Base-by-base conservation (phyloP, 1,140 invertebrate species). In the Ceratoteleas bidentatus region DNA sequence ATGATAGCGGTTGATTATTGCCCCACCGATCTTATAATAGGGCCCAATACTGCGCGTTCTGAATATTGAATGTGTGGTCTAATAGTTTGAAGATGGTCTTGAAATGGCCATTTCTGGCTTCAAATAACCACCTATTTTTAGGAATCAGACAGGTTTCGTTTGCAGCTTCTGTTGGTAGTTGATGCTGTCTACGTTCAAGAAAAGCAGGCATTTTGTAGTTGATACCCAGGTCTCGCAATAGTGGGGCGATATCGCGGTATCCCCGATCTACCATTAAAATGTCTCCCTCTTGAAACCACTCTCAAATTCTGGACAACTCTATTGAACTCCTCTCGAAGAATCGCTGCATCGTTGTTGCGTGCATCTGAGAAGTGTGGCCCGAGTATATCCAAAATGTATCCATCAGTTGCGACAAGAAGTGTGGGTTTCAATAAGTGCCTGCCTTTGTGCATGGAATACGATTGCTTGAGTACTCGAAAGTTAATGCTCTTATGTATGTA, bases 31-130 rank as follows among this genome's bases (percentile, higher is more conserved):
- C 8, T 52, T 56, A 54, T 72, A 79, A 36, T 50, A 57, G 9
- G 16, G 34, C 0, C 58, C 52, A 11, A 79, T 16, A 54, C 65
- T 49, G 9, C 15, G 47, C 54, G 50, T 70, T 58, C 11, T 72
- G 61, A 15, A 68, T 49, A 33, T 58, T 53, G 8, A 70, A 33
- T 8, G 16, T 52, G 5, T 60, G 16, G 0, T 43, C 66, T 3
- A 79, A 65, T 14, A 72, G 36, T 54, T 79, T 79, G 34, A 60
- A 79, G 0, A 72, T 65, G 8, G 65, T 43, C 50, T 15, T 50
- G n/a, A 79, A 24, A 40, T 79, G 75, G 1, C 66, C 75, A 60
- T 72, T 79, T 45, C 65, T 45, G 16, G 49, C 38, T 57, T 78
- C 75, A 0, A 78, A 52, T 16, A 78, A 16, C 66, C 60, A 79